These are phyloP conservation scores for Borostomias antarcticus DNA, from an alignment of 2,797 vertebrate species.

Conservation along the genomic window DNA sequence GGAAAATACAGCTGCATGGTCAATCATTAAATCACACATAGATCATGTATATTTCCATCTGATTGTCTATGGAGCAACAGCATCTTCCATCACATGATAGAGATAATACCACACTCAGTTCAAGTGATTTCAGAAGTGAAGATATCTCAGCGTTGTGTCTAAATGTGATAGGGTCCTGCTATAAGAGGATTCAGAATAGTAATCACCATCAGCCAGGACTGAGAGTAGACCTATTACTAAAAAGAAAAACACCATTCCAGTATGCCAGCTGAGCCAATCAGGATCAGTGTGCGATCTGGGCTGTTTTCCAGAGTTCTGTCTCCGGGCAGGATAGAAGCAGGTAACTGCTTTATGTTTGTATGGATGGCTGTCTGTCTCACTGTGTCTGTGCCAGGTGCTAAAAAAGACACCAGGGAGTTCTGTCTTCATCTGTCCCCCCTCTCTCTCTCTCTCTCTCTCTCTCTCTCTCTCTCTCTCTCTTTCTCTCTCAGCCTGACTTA, in stretches of 20 bases:
- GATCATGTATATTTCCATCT: not conserved
- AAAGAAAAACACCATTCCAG: not conserved
- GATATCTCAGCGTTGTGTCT: not conserved
- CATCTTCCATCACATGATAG: too few species aligned
- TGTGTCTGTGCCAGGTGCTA: conserved; percentile 52
- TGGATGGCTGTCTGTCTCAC: conserved; percentile 54
- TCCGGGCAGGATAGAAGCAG: conserved; percentile 56
- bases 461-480: conserved; percentile 31
- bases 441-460: not conserved
- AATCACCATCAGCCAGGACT: conserved; percentile 43
- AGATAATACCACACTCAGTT: too few species aligned
- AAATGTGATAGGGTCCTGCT: not conserved
- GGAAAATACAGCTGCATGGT: conserved; percentile 61
- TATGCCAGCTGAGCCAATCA: conserved; percentile 51
- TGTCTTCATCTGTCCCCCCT: conserved; percentile 20
- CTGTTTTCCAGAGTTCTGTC: conserved; percentile 59
- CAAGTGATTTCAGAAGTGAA: too few species aligned
- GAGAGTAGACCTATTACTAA: conserved; percentile 27
- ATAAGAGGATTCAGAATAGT: conserved; percentile 31
- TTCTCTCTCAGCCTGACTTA: not conserved
- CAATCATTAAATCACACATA: conserved; percentile 38
- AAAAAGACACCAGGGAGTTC: conserved; percentile 42
- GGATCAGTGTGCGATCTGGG: conserved; percentile 51
- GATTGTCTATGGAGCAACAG: not conserved
- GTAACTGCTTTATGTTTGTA: conserved; percentile 37